Evolutionary conservation across 2,888 invertebrate species (phyloP).

Genomic region (Trimorus sp.): DNA sequence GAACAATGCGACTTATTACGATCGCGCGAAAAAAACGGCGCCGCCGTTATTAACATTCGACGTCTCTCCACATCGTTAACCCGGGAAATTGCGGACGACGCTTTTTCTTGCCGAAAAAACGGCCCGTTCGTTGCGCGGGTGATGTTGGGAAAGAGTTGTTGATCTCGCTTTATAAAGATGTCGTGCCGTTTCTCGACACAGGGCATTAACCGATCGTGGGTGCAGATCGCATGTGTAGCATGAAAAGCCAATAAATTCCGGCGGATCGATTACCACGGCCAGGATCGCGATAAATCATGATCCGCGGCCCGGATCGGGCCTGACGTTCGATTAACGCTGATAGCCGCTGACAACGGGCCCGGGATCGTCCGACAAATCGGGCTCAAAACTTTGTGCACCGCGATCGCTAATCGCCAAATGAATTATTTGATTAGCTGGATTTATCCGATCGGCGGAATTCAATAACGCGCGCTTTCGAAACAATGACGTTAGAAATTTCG

Average conservation of each 20-base stretch:
- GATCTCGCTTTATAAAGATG: constrained; percentile 52
- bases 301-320: constrained; percentile 63
- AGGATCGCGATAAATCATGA: constrained; percentile 67
- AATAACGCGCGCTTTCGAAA: background rate
- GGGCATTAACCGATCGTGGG: constrained; percentile 66
- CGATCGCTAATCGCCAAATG: background rate
- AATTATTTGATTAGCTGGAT: constrained; percentile 23
- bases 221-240: constrained; percentile 64
- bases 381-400: background rate
- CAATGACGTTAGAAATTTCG: no score
- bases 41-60: constrained; percentile 54
- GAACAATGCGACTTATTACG: constrained; percentile 63
- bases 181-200: constrained; percentile 51
- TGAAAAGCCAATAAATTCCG: constrained; percentile 68
- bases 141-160: constrained; percentile 51
- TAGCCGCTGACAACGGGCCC: constrained; percentile 55
- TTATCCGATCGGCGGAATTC: background rate
- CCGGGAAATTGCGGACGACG: constrained; percentile 50
- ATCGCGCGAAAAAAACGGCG: constrained; percentile 48
- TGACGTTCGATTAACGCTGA: constrained; percentile 60
- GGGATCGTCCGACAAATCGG: constrained; percentile 31
- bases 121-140: no score
- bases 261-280: constrained; percentile 68
- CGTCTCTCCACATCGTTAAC: constrained; percentile 58
- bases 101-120: constrained; percentile 10